Evolutionary conservation across 2,113 vertebrate species (phyloP).

Genomic region (Triplophysa rosa): DNA sequence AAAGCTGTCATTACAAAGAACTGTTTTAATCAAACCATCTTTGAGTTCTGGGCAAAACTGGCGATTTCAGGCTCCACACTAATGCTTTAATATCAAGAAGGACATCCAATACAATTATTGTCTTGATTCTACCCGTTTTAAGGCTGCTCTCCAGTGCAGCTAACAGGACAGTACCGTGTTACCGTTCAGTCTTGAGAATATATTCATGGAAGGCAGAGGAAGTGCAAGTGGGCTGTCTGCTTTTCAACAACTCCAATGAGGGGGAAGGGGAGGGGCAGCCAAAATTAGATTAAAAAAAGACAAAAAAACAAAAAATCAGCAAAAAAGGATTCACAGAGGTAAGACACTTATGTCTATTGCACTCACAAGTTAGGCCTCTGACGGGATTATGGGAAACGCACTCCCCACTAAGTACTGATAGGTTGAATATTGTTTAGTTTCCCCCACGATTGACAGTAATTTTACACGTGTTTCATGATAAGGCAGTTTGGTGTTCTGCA

Average conservation of each 20-base stretch:
- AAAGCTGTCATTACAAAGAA: slow-evolving; percentile 62
- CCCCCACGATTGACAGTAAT: slow-evolving; percentile 71
- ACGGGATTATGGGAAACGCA: slow-evolving; percentile 58
- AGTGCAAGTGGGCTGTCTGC: slow-evolving; percentile 78
- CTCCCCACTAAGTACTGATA: slow-evolving; percentile 47
- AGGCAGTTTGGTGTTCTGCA: slow-evolving; percentile 84
- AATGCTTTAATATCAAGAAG: slow-evolving; percentile 74
- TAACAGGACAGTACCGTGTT: slow-evolving; percentile 79
- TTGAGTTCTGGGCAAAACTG: slow-evolving; percentile 69
- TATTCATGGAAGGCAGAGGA: slow-evolving; percentile 74
- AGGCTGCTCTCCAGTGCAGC: slow-evolving; percentile 66
- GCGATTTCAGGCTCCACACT: slow-evolving; percentile 71
- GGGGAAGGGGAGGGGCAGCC: slow-evolving; percentile 56
- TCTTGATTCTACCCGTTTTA: slow-evolving; percentile 80
- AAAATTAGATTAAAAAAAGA: slow-evolving; percentile 62
- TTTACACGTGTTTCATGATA: slow-evolving; percentile 76
- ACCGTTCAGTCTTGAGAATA: slow-evolving; percentile 72
- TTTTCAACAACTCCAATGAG: slow-evolving; percentile 63
- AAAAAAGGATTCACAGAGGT: slow-evolving; percentile 58
- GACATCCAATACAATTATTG: slow-evolving; percentile 79
- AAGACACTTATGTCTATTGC: slow-evolving; percentile 66
- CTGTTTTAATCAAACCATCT: slow-evolving; percentile 73
- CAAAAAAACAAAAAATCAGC: slow-evolving; percentile 53
- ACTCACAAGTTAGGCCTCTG: slow-evolving; percentile 71
- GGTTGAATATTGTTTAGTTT: slow-evolving; percentile 57